Evolutionary conservation across 2,888 invertebrate species (phyloP), one percentile per base, ranked within the genome.

Genomic region (Amblyjoppa proteus): DNA sequence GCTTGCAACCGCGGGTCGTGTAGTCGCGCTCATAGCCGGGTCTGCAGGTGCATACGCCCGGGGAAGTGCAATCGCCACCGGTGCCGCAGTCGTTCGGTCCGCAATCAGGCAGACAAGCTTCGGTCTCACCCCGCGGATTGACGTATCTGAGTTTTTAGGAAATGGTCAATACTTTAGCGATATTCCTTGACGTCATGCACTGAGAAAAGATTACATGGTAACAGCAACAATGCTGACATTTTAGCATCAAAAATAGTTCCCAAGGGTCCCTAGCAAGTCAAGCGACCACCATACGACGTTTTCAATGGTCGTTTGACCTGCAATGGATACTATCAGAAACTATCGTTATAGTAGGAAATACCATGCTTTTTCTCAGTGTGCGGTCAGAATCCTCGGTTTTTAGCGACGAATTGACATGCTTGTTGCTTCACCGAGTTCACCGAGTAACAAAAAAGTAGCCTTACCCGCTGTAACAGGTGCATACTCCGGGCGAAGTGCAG

Each of bases 401-500:
- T 34, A 34, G 34, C 6, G 34, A 34, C 34, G 7, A 7, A 34
- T 5, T 1, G 34, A 34, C 6, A 34, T 34, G 34, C 34, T 34
- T 34, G 34, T 34, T 34, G 34, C 34, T 34, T 6, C 34, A 34
- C 34, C 9, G 41, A 41, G 41, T 41, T 41, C 0, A 41, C 20
- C 25, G 20, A 31, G 28, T 64, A 53, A 5, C 45, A 78, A 61
- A 51, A 58, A 41, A 71, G 20, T 51, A 56, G 9, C 81, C 86
- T 82, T 88, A 94, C 93, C 94, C 94, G 5, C 83, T 69, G 79
- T 89, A 74, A 82, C 94, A 94, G 6, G 87, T 84, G 87, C 94
- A 94, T 13, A 91, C 82, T 16, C 92, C 93, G 1, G 94, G 94
- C 3, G 88, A 81, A 1, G 88, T 89, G 84, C 94, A 94, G 1